These are phyloP conservation scores for Thera obeliscata DNA, from an alignment of 2,888 invertebrate species.

Conservation along the genomic window DNA sequence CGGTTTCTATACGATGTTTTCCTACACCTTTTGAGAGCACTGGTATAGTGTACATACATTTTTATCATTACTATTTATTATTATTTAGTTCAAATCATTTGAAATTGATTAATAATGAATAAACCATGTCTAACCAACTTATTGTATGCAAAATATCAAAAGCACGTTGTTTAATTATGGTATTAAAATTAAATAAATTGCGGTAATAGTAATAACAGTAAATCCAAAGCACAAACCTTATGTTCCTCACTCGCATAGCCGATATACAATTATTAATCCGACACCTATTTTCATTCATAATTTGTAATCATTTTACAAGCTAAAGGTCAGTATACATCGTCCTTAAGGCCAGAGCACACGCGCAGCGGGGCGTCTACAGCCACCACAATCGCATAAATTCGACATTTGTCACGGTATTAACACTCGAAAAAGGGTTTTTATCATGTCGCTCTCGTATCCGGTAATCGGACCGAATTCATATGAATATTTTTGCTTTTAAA, in stretches of 20 bases:
- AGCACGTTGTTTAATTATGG: too few species aligned
- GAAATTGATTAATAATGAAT: too few species aligned
- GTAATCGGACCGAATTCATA: slow-evolving; percentile 67
- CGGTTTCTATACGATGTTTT: too few species aligned
- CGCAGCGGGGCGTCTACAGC: slow-evolving; percentile 71
- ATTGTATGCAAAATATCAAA: too few species aligned
- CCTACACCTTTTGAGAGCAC: too few species aligned
- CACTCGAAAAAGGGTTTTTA: slow-evolving; percentile 81
- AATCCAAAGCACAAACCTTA: slow-evolving; percentile 18
- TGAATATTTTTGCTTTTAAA: slow-evolving; percentile 64
- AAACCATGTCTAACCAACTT: too few species aligned
- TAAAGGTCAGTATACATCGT: slow-evolving; percentile 48
- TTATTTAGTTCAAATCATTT: too few species aligned
- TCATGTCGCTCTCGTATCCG: slow-evolving; percentile 81
- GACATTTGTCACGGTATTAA: slow-evolving; percentile 84
- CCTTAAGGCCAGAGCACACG: slow-evolving; percentile 54
- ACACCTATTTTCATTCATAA: slow-evolving; percentile 41
- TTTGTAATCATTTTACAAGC: slow-evolving; percentile 48
- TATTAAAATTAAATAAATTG: too few species aligned
- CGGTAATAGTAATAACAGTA: slow-evolving; percentile 6
- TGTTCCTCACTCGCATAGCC: slow-evolving; percentile 10
- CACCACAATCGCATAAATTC: slow-evolving; percentile 80
- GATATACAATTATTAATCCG: slow-evolving; percentile 29
- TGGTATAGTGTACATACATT: too few species aligned
- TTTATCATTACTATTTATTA: too few species aligned